These are phyloP conservation scores for Enoplosus armatus DNA, from an alignment of 2,797 vertebrate species.

Conservation along the genomic window DNA sequence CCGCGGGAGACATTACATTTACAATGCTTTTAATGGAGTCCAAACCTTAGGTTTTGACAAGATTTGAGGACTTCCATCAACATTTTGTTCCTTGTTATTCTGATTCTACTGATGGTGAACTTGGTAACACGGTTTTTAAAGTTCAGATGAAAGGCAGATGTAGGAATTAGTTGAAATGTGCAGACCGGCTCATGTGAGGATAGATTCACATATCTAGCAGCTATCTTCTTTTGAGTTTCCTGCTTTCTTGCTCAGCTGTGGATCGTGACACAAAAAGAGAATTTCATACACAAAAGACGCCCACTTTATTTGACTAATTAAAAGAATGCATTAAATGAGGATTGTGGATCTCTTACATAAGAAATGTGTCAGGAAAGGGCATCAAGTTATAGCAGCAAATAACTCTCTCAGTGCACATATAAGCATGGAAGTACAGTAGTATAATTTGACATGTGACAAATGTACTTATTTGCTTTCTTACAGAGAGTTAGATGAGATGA, in stretches of 20 bases:
- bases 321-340: too few species aligned
- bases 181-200: background rate
- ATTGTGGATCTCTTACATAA: too few species aligned
- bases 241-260: background rate
- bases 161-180: background rate
- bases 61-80: background rate
- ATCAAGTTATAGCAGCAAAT: background rate
- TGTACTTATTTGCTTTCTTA: background rate
- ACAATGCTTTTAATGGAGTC: background rate
- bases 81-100: background rate
- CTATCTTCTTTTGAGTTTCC: background rate
- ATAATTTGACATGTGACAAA: background rate
- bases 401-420: background rate
- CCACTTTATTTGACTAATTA: background rate
- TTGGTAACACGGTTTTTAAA: background rate
- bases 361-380: too few species aligned
- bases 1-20: constrained; percentile 21
- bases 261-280: background rate
- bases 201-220: background rate
- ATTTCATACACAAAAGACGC: background rate
- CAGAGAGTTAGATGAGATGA: background rate
- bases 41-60: background rate
- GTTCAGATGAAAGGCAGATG: background rate
- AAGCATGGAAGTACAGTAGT: background rate
- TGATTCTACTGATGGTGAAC: too few species aligned